Base-by-base conservation (phyloP, 2,113 vertebrate genomes). In the Sinocyclocheilus anophthalmus region DNA sequence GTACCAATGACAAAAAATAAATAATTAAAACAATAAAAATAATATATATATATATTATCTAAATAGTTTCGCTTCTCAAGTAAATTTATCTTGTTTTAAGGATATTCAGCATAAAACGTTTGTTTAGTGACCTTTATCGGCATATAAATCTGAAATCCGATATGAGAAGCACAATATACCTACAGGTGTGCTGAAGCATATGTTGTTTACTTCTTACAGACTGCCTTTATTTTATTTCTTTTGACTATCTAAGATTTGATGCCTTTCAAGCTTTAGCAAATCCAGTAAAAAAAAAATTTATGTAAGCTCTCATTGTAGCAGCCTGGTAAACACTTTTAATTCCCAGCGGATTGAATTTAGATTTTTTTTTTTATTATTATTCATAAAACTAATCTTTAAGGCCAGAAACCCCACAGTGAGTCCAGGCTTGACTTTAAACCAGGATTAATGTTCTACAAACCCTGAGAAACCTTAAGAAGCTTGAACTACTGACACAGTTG, bases 401-500 rank as follows among this genome's bases (percentile, higher is more conserved):
- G 30, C 65, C 5, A 33, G 6, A 33, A 50, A 24, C 45, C 42
- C 6, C 13, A 45, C 39, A 50, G 73, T 76, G 13, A 50, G 6
- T 50, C 11, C 42, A 76, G 73, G 10, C 70, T 42, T 39, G 73
- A 13, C 4, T 76, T 76, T 26, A 76, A 76, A 76, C 45, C 73
- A 76, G 45, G 45, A 76, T 76, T 76, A 76, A n/a, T 50, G 22
- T 50, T 76, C 42, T 76, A 50, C 39, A 76, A 50, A 39, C 53
- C 30, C 20, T 39, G 55, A 3, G 11, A 59, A 57, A 57, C 73
- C 26, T 78, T 78, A 57, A 37, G 16, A 78, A 78, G 22, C 55
- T 80, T 80, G 33, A 80, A 39, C 77, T 59, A 39, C 50, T 80
- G 39, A 80, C 55, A 80, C 55, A 61, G 37, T 61, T 81, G 37